Evolutionary conservation across 2,797 vertebrate species (phyloP).

Genomic region (Garrulus glandarius): DNA sequence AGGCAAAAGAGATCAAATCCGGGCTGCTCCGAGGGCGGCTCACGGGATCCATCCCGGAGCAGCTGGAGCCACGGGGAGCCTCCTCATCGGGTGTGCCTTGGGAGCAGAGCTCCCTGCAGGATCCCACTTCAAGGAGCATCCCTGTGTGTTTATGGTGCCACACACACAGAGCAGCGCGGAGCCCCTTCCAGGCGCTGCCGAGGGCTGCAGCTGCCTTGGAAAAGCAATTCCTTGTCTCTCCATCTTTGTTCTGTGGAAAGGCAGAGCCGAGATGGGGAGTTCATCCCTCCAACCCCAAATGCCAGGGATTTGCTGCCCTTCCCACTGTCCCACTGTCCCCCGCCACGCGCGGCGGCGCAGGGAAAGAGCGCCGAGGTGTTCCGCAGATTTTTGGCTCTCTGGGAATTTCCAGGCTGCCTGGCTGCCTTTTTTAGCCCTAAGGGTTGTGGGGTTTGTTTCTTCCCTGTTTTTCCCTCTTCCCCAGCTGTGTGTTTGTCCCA

Average conservation of each 20-base stretch:
- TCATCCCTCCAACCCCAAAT: background rate
- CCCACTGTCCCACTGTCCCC: background rate
- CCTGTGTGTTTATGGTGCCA: background rate
- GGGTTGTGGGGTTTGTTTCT: background rate
- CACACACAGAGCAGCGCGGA: background rate
- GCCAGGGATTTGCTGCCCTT: background rate
- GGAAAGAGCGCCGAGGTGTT: background rate
- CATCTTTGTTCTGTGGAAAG: background rate
- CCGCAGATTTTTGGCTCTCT: background rate
- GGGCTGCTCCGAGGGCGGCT: background rate
- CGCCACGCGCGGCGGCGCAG: accelerated
- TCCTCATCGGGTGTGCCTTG: background rate
- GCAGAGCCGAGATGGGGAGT: background rate
- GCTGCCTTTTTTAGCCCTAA: background rate
- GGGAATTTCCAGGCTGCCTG: background rate
- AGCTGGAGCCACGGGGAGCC: background rate
- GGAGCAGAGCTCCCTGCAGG: background rate
- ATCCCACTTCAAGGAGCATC: background rate
- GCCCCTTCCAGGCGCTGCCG: background rate
- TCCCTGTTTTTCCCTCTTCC: background rate
- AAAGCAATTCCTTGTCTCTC: too few species aligned
- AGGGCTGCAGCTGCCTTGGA: background rate
- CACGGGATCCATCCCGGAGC: background rate
- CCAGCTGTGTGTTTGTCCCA: background rate
- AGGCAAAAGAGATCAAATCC: background rate